These are phyloP conservation scores for Ormia ochracea DNA, from an alignment of 2,888 invertebrate genomes.

Conservation along the genomic window DNA sequence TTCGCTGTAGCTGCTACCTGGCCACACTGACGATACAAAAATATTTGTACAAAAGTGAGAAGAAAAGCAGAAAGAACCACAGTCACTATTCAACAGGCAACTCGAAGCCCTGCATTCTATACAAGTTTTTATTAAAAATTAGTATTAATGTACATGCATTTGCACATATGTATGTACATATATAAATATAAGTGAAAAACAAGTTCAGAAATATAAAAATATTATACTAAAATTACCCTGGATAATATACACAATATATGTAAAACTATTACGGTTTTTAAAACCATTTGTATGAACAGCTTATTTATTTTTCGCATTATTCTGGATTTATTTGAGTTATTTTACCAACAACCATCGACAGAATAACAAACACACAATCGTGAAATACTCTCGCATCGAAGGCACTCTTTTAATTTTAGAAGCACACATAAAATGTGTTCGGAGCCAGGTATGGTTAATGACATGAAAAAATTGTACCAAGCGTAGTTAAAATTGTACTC, in stretches of 20 bases:
- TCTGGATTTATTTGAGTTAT: background rate
- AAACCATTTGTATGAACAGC: background rate
- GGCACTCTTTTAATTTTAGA: constrained; percentile 26
- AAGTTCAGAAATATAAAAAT: background rate
- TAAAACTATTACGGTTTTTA: background rate
- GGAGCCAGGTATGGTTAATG: background rate
- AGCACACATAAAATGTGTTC: background rate
- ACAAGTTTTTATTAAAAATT: background rate
- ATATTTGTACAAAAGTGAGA: constrained; percentile 26
- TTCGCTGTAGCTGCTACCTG: background rate
- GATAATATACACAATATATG: background rate
- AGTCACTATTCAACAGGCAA: constrained; percentile 71
- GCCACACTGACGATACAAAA: background rate
- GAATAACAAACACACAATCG: constrained; percentile 20
- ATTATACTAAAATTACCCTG: background rate
- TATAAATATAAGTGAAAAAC: background rate
- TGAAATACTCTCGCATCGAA: constrained; percentile 28
- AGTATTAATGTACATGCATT: background rate
- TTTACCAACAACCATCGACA: constrained; percentile 1
- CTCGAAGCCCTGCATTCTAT: constrained; percentile 30
- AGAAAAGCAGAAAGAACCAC: constrained; percentile 42
- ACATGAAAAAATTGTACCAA: background rate
- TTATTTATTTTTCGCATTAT: background rate
- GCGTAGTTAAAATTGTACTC: background rate
- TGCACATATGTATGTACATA: background rate